Conservation (phyloP, 2,888 invertebrate genomes). For the Diplazon laetatorius region DNA sequence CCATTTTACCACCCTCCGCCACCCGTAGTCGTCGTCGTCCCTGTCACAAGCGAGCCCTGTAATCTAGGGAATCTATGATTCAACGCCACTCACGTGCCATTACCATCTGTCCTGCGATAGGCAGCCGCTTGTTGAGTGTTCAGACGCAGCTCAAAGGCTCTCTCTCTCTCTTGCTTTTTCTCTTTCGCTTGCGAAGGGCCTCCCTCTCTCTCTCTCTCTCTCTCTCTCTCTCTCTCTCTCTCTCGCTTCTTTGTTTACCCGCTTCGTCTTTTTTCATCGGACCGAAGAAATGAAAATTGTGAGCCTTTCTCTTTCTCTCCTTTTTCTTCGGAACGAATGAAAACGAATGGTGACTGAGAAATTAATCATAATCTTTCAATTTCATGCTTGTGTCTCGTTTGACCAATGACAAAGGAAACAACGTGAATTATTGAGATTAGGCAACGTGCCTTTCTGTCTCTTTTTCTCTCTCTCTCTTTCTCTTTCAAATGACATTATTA, state of each 20-base stretch:
- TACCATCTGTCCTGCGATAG: conserved; percentile 73
- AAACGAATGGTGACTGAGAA: conserved; percentile 9
- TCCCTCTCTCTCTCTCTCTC: conserved; percentile 11
- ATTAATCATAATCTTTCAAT: conserved; percentile 35
- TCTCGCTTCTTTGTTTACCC: conserved; percentile 28
- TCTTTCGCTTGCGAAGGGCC: conserved; percentile 30
- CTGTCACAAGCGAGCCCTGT: conserved; percentile 70
- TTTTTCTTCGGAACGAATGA: neutral
- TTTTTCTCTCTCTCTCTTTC: no score
- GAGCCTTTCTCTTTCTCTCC: no score
- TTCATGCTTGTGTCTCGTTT: conserved; percentile 20
- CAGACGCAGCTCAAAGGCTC: conserved; percentile 35
- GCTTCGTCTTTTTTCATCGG: conserved; percentile 4
- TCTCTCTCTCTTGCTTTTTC: no score
- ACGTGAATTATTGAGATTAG: no score
- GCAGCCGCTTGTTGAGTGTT: conserved; percentile 18
- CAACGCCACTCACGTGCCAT: conserved; percentile 76
- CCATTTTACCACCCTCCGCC: no score
- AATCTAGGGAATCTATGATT: conserved; percentile 79
- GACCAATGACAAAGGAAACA: no score
- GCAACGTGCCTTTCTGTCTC: no score
- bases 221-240: conserved; percentile 26
- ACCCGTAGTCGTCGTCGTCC: no score
- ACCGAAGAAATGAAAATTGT: no score
- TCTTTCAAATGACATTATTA: no score